Evolutionary conservation across 2,888 invertebrate species (phyloP).

Genomic region (Artemia sinica): DNA sequence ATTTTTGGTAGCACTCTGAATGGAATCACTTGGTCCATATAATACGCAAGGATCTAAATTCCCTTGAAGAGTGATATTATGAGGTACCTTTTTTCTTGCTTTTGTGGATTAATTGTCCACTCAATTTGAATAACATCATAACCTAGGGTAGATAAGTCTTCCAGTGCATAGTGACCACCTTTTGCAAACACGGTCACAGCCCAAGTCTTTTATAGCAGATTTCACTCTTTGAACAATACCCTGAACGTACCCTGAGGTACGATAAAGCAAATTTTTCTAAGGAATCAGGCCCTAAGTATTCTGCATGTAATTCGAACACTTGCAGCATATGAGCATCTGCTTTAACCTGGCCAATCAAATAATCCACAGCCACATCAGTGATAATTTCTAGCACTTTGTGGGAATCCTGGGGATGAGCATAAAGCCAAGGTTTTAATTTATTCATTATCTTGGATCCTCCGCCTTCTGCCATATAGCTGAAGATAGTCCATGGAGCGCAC

Average conservation of each 20-base stretch:
- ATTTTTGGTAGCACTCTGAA: slow-evolving; percentile 44
- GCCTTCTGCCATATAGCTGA: slow-evolving; percentile 97
- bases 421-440: slow-evolving; percentile 76
- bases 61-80: slow-evolving; percentile 72
- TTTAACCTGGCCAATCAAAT: slow-evolving; percentile 62
- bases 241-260: slow-evolving; percentile 39
- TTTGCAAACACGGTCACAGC: slow-evolving; percentile 82
- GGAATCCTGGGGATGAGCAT: slow-evolving; percentile 55
- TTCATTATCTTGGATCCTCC: slow-evolving; percentile 80
- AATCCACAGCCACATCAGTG: slow-evolving; percentile 63
- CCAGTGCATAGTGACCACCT: slow-evolving; percentile 70
- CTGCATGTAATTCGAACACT: slow-evolving; percentile 89
- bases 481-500: slow-evolving; percentile 90
- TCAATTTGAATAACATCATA: slow-evolving; percentile 86
- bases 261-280: slow-evolving; percentile 58
- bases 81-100: slow-evolving; percentile 50
- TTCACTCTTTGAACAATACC: too few species aligned
- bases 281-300: slow-evolving; percentile 58
- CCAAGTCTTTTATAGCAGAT: too few species aligned
- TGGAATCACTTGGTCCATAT: slow-evolving; percentile 55
- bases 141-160: slow-evolving; percentile 52
- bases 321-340: slow-evolving; percentile 55
- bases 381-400: slow-evolving; percentile 55
- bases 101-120: slow-evolving; percentile 75
- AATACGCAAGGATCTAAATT: slow-evolving; percentile 89